A percentile compares a stretch with the other conserved stretches of the same genome.
phyloP scores from a whole-genome alignment of 2,113 vertebrate species.

The Psilopogon haemacephalus region DNA sequence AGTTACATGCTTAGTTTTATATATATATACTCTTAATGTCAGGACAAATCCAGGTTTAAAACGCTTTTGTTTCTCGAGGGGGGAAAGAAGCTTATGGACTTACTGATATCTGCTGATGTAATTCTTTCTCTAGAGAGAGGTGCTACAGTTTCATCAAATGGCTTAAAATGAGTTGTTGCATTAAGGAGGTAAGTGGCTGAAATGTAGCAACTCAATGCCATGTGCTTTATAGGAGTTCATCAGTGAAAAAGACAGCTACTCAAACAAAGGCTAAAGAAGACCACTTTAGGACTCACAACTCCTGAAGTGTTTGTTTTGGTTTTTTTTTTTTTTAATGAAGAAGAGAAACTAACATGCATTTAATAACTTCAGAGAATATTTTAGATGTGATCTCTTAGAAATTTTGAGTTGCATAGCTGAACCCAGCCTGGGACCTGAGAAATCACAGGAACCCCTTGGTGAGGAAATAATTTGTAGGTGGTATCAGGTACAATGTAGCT shows the following conservation, averaged over 20 bases:
- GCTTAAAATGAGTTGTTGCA: not conserved
- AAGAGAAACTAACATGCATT: not conserved
- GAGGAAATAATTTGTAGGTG: not conserved
- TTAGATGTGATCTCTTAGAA: not conserved
- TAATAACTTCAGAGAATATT: not conserved
- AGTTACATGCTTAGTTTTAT: not conserved
- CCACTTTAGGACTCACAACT: not conserved
- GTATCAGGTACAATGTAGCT: not conserved
- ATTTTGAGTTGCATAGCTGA: not conserved
- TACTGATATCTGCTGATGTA: not conserved
- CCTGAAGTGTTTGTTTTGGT: not conserved
- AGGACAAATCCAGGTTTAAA: not conserved
- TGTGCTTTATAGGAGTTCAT: not conserved
- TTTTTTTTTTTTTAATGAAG: not conserved
- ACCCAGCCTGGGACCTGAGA: not conserved
- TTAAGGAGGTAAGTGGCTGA: not conserved
- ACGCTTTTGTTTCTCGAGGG: not conserved
- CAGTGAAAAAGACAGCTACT: not conserved
- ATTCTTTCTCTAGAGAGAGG: not conserved
- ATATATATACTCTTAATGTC: not conserved
- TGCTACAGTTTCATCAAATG: not conserved
- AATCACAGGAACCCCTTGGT: not conserved
- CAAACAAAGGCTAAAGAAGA: not conserved
- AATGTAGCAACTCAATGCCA: not conserved
- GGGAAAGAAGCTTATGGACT: accelerated